Conservation (phyloP, 2,797 vertebrate species). For the Poecilia wingei region DNA sequence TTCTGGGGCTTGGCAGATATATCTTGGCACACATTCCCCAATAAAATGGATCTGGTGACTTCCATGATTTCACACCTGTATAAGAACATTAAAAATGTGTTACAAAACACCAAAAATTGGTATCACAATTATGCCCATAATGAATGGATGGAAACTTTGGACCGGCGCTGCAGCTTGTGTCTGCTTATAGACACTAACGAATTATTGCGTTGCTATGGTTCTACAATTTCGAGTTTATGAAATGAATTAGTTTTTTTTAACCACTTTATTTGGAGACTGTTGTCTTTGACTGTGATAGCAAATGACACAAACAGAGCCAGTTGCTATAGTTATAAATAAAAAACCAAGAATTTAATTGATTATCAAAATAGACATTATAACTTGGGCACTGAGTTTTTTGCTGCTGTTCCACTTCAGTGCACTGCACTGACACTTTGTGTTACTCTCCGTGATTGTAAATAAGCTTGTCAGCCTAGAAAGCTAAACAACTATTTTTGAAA, state of each 20-base stretch:
- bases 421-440: constrained; percentile 41
- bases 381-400: constrained; percentile 33
- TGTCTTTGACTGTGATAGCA: constrained; percentile 10
- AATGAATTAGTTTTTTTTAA: not conserved
- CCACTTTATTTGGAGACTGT: not conserved
- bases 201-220: not conserved
- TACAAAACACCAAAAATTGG: not conserved
- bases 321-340: constrained; percentile 51
- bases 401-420: constrained; percentile 27
- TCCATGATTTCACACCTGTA: not conserved
- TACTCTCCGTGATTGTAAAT: constrained; percentile 41
- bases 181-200: not conserved
- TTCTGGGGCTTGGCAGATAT: not conserved
- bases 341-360: constrained; percentile 54
- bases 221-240: not conserved
- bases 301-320: constrained; percentile 13
- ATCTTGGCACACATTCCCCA: not conserved
- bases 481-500: constrained; percentile 48
- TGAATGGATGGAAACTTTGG: not conserved
- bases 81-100: not conserved
- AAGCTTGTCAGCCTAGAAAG: constrained; percentile 37
- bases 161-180: not conserved
- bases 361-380: constrained; percentile 55
- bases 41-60: not conserved
- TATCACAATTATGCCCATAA: not conserved